These are phyloP conservation scores for Balanococcus diminutus DNA, from an alignment of 2,888 invertebrate species.

Conservation along the genomic window DNA sequence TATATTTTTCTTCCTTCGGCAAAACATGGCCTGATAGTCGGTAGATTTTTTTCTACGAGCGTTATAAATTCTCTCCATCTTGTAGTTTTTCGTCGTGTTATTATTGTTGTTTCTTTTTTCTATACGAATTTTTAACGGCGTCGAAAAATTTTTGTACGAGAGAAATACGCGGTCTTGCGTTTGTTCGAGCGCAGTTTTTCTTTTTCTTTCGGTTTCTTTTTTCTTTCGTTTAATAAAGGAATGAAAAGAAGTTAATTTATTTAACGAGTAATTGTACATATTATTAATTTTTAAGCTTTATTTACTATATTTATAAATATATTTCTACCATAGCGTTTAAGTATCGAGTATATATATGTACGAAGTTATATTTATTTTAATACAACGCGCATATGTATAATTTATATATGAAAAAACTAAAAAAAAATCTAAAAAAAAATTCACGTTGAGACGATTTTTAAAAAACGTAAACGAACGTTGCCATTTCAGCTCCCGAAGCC, in stretches of 20 bases:
- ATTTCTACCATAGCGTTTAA: constrained; percentile 31
- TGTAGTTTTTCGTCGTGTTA: constrained; percentile 9
- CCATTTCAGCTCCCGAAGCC: not conserved
- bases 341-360: not conserved
- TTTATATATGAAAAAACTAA: too few species aligned
- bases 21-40: not conserved
- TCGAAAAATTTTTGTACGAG: not conserved
- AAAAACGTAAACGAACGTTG: not conserved
- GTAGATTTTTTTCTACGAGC: not conserved
- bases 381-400: not conserved
- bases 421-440: too few species aligned
- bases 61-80: not conserved
- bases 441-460: not conserved
- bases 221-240: constrained; percentile 20
- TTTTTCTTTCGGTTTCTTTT: not conserved
- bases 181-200: not conserved
- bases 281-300: not conserved
- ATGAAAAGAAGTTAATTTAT: constrained; percentile 32
- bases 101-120: constrained; percentile 10
- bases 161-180: not conserved
- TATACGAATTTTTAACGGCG: not conserved
- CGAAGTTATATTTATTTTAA: not conserved
- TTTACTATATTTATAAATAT: constrained; percentile 13
- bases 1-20: not conserved
- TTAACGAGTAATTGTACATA: constrained; percentile 20